phyloP scores from a whole-genome alignment of 1,140 invertebrate species.

The Plutomurus gul region DNA sequence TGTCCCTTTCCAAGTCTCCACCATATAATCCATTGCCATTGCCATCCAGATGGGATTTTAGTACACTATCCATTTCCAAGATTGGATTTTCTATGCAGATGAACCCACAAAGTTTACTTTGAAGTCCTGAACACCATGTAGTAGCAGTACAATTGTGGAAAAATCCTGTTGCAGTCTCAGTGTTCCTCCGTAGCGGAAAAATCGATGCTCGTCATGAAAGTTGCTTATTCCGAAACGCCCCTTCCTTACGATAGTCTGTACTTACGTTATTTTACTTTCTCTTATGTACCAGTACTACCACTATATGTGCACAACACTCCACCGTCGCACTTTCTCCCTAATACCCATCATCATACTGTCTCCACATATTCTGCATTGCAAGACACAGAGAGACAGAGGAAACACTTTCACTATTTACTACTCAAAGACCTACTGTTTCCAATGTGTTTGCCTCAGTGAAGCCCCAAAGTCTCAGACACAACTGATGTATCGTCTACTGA shows the following conservation, averaged over 20 bases:
- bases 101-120: conserved; percentile 35
- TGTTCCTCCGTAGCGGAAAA: conserved; percentile 7
- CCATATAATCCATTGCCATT: conserved; percentile 6
- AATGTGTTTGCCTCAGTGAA: no score
- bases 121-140: conserved; percentile 24
- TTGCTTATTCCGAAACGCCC: conserved; percentile 33
- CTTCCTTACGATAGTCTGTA: conserved; percentile 17
- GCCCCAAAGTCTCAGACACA: no score
- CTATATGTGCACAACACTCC: no score
- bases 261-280: not conserved
- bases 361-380: no score
- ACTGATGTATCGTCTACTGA: not conserved
- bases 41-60: conserved; percentile 34
- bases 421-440: no score
- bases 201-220: conserved; percentile 32
- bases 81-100: conserved; percentile 51
- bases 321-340: not conserved
- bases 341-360: conserved; percentile 5
- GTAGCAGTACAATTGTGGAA: conserved; percentile 13
- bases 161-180: conserved; percentile 33
- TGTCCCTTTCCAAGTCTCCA: no score
- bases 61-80: conserved; percentile 36
- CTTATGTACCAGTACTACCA: no score
- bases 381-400: no score
- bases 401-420: no score